Evolutionary conservation across 64 coral and sea anemone genomes (phyloP).

Genomic region (Platygyra sinensis): DNA sequence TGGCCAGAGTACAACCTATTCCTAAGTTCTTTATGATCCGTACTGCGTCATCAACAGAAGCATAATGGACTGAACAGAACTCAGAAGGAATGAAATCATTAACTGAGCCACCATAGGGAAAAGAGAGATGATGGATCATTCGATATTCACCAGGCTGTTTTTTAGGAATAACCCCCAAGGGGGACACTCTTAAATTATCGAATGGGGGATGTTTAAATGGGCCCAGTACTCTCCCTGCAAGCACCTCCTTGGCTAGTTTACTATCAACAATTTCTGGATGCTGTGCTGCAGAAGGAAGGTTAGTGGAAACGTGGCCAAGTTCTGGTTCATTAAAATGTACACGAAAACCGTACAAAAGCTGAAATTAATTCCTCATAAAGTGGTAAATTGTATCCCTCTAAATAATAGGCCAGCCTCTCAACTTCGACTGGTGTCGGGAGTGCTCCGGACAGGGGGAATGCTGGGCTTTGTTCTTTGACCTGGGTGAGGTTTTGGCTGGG

Average conservation of each 20-base stretch:
- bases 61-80: neutral
- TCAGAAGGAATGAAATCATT: neutral
- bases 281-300: neutral
- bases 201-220: too few species aligned
- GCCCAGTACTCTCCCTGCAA: neutral
- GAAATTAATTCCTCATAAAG: neutral
- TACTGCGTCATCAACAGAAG: slow-evolving; percentile 9
- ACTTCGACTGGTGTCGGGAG: slow-evolving; percentile 40
- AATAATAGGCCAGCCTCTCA: slow-evolving; percentile 24
- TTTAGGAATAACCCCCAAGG: too few species aligned
- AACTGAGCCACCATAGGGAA: neutral
- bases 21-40: neutral
- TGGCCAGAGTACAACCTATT: neutral
- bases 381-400: neutral
- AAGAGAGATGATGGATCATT: neutral
- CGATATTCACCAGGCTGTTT: too few species aligned
- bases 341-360: neutral
- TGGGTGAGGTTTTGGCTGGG: neutral
- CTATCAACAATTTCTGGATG: slow-evolving; percentile 4
- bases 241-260: neutral
- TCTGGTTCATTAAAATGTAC: neutral
- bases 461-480: neutral
- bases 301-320: neutral
- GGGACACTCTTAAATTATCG: too few species aligned
- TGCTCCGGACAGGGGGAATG: neutral